These are phyloP conservation scores for Borostomias antarcticus DNA, from an alignment of 2,797 vertebrate genomes.

Conservation along the genomic window DNA sequence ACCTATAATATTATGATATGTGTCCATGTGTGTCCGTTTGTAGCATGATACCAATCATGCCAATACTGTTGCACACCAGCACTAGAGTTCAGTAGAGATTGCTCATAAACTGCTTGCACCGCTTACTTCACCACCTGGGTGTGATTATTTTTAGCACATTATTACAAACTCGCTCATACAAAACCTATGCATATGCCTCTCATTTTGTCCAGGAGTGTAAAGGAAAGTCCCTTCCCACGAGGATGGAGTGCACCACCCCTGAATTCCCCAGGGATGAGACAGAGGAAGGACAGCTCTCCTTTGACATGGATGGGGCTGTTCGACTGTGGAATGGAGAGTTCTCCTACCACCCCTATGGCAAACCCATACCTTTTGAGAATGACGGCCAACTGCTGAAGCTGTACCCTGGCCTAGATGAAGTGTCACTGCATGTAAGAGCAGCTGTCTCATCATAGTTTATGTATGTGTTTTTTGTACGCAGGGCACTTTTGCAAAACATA, in stretches of 20 bases:
- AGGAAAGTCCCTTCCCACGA: constrained; percentile 59
- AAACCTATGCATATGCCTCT: neutral
- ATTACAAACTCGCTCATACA: neutral
- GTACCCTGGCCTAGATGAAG: constrained; percentile 78
- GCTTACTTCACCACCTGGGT: too few species aligned
- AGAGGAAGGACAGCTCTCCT: constrained; percentile 79
- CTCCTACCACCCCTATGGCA: constrained; percentile 79
- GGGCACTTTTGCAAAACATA: too few species aligned
- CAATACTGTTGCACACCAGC: too few species aligned
- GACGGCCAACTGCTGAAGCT: constrained; percentile 72
- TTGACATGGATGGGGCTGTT: constrained; percentile 80
- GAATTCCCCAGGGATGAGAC: constrained; percentile 73
- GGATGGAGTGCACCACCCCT: constrained; percentile 81
- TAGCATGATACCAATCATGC: too few species aligned
- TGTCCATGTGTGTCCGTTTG: too few species aligned
- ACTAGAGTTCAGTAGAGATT: too few species aligned
- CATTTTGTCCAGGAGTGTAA: constrained; percentile 75
- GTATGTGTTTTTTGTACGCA: constrained; percentile 5
- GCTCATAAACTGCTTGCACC: too few species aligned
- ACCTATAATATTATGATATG: too few species aligned
- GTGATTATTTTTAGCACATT: too few species aligned
- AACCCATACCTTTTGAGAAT: constrained; percentile 72
- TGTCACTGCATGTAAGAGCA: constrained; percentile 83
- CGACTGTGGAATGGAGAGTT: constrained; percentile 75
- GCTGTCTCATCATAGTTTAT: neutral